Conservation (phyloP, 2,113 vertebrate species). For the Melanerpes formicivorus region DNA sequence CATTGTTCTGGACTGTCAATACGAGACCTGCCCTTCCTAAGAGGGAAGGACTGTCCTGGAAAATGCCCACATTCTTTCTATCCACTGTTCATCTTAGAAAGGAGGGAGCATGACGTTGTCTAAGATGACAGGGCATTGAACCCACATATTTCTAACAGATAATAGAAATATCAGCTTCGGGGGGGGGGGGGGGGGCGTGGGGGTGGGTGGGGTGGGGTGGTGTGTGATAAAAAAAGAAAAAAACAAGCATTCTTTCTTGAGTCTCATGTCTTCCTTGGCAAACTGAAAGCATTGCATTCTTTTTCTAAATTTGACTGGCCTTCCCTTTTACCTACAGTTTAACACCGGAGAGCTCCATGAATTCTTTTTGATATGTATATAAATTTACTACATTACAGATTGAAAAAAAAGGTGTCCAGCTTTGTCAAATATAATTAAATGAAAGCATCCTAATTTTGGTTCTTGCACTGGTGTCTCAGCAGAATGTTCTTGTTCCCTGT, state of each 20-base stretch:
- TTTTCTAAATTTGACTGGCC: constrained; percentile 8
- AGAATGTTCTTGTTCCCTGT: constrained; percentile 41
- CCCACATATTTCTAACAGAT: not conserved
- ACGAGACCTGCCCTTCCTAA: not conserved
- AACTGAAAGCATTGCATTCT: not conserved
- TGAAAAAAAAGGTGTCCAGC: constrained; percentile 36
- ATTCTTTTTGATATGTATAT: constrained; percentile 38
- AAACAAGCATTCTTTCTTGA: constrained; percentile 6
- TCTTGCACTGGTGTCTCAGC: constrained; percentile 33
- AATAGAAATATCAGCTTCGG: not conserved
- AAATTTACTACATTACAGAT: constrained; percentile 44
- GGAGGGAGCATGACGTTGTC: not conserved
- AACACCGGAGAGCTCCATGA: constrained; percentile 1
- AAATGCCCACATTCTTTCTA: not conserved
- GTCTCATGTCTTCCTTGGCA: not conserved
- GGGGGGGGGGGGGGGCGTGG: too few species aligned
- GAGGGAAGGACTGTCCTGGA: not conserved
- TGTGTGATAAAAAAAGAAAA: too few species aligned
- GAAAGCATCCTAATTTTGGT: constrained; percentile 53
- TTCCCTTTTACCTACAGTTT: constrained; percentile 3
- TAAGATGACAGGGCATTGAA: not conserved
- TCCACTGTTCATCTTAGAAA: not conserved
- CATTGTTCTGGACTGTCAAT: not conserved
- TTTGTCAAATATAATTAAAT: constrained; percentile 57
- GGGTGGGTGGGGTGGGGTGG: too few species aligned